Evolutionary conservation across 2,888 invertebrate species (phyloP), one percentile per base, ranked within the genome.

Genomic region (Dicycla oo): DNA sequence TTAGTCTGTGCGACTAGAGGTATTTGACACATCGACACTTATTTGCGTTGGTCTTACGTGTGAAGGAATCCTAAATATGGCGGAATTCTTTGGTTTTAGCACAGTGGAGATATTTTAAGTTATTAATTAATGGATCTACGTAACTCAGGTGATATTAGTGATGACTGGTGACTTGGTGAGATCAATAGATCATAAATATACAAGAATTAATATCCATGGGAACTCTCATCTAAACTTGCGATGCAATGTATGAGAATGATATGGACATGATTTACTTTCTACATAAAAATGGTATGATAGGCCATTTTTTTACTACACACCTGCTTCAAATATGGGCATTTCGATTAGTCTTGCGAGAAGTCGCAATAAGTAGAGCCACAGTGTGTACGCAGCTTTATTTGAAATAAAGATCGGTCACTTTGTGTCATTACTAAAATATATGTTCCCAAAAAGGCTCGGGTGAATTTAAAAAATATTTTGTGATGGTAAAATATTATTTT

Each of bases 181-280:
- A 93, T 93, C 93, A 92, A 90, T 89, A 91, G 92, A 93, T 93
- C 93, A 91, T 91, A 91, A 91, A 91, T 91, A 89, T 91, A 91
- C 90, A 91, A 92, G 78, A 92, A 90, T 85, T 89, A 81, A 86
- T 63, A 86, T 87, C 88, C 92, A 92, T 89, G 89, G 74, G 81
- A 65, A 88, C 86, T 92, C 93, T 95, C 95, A 94, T 92, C 92
- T 91, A 67, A 49, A 62, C 93, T 95, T 94, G 93, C 93, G 69
- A 79, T 73, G 92, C 94, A 94, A 94, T 94, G 65, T 85, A 94
- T 94, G 95, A 95, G 94, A 92, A 90, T 86, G 73, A 80, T 90
- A 91, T 91, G 90, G 89, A 80, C 38, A 65, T 66, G 34, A 49
- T 34, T 47, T n/a, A 15, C 0, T 34, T 47, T 47, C 62, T 34